Percentiles rank a stretch among this genome's conserved stretches.
Conservation (phyloP, 2,888 invertebrate species). For the Icerya purchasi region DNA sequence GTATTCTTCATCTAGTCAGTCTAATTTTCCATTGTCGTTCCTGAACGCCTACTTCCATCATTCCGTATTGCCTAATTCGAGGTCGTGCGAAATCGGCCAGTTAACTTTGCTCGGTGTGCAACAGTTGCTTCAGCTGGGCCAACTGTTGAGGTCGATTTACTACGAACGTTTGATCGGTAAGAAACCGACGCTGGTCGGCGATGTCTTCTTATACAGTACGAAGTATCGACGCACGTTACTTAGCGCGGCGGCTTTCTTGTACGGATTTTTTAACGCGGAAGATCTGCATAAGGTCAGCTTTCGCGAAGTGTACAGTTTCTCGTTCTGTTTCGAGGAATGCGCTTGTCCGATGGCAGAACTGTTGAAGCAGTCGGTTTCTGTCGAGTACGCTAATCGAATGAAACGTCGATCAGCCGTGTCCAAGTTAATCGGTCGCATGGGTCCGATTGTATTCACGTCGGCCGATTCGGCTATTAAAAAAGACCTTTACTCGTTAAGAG, state of each 20-base stretch:
- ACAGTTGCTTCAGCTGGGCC: constrained; percentile 62
- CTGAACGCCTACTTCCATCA: constrained; percentile 68
- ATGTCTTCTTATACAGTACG: constrained; percentile 53
- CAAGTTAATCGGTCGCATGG: constrained; percentile 42
- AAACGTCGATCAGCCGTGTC: constrained; percentile 52
- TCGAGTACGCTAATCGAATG: constrained; percentile 40
- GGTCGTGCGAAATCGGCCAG: constrained; percentile 61
- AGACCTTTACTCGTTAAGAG: constrained; percentile 50
- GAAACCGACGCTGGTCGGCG: constrained; percentile 27
- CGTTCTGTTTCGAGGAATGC: constrained; percentile 70
- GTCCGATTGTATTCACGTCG: constrained; percentile 41
- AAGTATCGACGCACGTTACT: constrained; percentile 76
- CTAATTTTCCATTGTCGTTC: constrained; percentile 21
- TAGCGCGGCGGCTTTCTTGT: constrained; percentile 60
- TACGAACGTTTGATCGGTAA: constrained; percentile 39
- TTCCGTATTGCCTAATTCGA: constrained; percentile 44
- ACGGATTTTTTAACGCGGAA: constrained; percentile 39
- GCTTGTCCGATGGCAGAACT: constrained; percentile 48
- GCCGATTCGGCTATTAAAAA: constrained; percentile 35
- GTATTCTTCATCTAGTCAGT: constrained; percentile 22
- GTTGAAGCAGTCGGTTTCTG: constrained; percentile 27
- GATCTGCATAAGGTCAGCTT: constrained; percentile 35
- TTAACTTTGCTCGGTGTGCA: constrained; percentile 40
- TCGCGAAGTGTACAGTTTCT: constrained; percentile 54
- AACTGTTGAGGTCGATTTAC: constrained; percentile 33